Evolutionary conservation across 2,797 vertebrate genomes (phyloP), one percentile per base, ranked within the genome.

Genomic region (Spea hammondii): DNA sequence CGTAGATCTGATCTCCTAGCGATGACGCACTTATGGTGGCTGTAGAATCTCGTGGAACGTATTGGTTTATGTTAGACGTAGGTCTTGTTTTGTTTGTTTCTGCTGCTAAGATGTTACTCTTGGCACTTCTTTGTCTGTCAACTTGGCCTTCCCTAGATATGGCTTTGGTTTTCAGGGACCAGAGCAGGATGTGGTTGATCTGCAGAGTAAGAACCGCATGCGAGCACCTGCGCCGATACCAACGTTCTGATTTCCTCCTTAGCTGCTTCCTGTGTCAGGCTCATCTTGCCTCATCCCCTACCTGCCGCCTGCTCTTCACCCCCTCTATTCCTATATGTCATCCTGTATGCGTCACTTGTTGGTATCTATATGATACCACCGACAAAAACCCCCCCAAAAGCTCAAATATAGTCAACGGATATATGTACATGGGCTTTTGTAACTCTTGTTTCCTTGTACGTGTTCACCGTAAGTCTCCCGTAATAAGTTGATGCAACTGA

Each of bases 131-230:
- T 11, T 6, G 11, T 1, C 14, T 70, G 65, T 64, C 17, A 54
- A 64, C 4, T 7, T 59, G 12, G 1, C 55, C 59, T 17, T 62
- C 59, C 59, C 5, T 17, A 62, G 59, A 62, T 17, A 7, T 17
- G 59, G 14, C 44, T 72, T 72, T n/a, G 17, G 45, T 71, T 57
- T n/a, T 32, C 49, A 57, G 32, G 10, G 17, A 54, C 70, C n/a
- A 54, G 8, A 44, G 45, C 17, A n/a, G 54, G 70, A n/a, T 57
- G 53, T 57, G 44, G 53, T 62, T 12, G 13, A 62, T 32, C 12
- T 68, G 65, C 47, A 49, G n/a, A 72, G 5, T 1, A n/a, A 54
- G 6, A 72, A 72, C 70, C 70, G 14, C 70, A 47, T n/a, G 11
- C 17, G 32, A 11, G 67, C 67, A 70, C 17, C 68, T 70, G 68